Percentiles rank a stretch among this genome's conserved stretches.
Evolutionary conservation across 2,113 vertebrate genomes (phyloP).

Genomic region (Ailuropoda melanoleuca): DNA sequence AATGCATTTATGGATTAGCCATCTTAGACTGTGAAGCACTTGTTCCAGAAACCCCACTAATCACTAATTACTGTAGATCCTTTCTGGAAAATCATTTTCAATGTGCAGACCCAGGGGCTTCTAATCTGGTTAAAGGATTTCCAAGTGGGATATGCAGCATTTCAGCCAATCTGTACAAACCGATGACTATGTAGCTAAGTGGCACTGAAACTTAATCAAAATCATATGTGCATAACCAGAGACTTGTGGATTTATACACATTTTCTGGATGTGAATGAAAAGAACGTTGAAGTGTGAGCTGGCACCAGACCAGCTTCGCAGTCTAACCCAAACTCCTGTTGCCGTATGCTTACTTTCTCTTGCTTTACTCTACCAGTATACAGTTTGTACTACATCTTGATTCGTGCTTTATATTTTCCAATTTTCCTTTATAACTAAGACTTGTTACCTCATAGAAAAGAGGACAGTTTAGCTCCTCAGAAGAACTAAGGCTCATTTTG

Average conservation of each 20-base stretch:
- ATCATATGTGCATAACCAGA: conserved; percentile 12
- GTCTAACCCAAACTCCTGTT: background rate
- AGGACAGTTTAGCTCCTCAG: background rate
- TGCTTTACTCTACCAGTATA: background rate
- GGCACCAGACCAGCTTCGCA: background rate
- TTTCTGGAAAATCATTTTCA: conserved; percentile 74
- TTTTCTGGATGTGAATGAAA: conserved; percentile 50
- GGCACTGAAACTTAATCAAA: conserved; percentile 58
- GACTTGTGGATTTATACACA: background rate
- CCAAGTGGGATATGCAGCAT: conserved; percentile 18
- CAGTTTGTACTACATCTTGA: background rate
- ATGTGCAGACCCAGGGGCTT: conserved; percentile 60
- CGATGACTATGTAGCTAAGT: conserved; percentile 6
- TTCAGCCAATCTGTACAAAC: conserved; percentile 47
- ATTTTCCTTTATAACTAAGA: background rate
- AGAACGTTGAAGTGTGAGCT: conserved; percentile 30
- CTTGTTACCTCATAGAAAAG: background rate
- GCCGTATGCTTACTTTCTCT: background rate
- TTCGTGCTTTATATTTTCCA: background rate
- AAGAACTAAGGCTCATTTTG: background rate
- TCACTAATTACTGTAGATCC: conserved; percentile 72
- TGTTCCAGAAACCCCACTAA: conserved; percentile 66
- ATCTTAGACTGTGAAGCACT: conserved; percentile 65
- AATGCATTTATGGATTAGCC: conserved; percentile 75
- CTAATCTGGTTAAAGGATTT: conserved; percentile 75